A percentile compares a stretch with the other conserved stretches of the same genome.
These are phyloP conservation scores for Pachydiplax longipennis DNA, from an alignment of 2,888 invertebrate genomes.

Conservation along the genomic window DNA sequence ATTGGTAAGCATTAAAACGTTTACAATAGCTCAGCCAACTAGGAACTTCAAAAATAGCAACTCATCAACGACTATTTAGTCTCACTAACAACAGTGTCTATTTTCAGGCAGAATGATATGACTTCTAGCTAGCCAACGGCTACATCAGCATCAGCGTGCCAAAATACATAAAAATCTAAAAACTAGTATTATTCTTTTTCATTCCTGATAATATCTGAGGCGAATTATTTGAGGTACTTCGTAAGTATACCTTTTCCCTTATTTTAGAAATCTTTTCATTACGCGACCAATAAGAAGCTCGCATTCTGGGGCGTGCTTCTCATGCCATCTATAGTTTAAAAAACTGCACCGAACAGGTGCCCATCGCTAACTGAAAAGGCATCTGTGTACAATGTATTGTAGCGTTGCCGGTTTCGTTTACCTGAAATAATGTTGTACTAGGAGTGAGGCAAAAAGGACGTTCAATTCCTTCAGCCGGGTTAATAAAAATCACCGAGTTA, in stretches of 20 bases:
- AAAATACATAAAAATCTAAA: constrained; percentile 43
- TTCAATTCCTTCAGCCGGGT: background rate
- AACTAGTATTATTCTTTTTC: background rate
- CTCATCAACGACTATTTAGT: constrained; percentile 31
- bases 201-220: constrained; percentile 26
- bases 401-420: constrained; percentile 33
- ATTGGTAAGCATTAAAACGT: constrained; percentile 37
- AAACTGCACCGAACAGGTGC: constrained; percentile 25
- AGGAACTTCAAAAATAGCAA: constrained; percentile 45
- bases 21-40: constrained; percentile 41
- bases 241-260: constrained; percentile 38
- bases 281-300: constrained; percentile 2
- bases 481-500: constrained; percentile 41
- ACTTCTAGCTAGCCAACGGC: constrained; percentile 23
- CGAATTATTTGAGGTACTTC: constrained; percentile 43
- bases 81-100: constrained; percentile 40
- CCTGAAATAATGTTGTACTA: constrained; percentile 45
- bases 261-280: background rate
- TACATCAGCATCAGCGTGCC: constrained; percentile 45
- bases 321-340: constrained; percentile 17
- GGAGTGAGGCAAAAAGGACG: constrained; percentile 27
- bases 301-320: constrained; percentile 20
- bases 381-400: constrained; percentile 30
- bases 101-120: constrained; percentile 33
- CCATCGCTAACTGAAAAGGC: constrained; percentile 33